Evolutionary conservation across 2,888 invertebrate genomes (phyloP), one percentile per base, ranked within the genome.

Genomic region (Aspidiotus rigidus): DNA sequence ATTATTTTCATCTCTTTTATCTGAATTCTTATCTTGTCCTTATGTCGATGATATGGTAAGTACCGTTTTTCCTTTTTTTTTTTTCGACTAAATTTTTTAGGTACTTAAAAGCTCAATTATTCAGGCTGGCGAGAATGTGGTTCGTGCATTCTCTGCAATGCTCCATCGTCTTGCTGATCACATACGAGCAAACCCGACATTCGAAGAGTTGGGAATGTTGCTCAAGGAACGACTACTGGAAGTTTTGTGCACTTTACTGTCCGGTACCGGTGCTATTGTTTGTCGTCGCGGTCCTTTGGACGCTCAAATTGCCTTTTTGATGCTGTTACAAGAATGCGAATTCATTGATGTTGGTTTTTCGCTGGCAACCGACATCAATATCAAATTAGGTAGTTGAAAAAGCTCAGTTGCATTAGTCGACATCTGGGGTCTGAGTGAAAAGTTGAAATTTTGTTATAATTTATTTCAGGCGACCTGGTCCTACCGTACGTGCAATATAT

Each of bases 251-350:
- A 86, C 87, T 74, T 79, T 92, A 74, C 84, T 90, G 70, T 84
- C 86, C 76, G 85, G 86, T 71, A 81, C 83, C 72, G 86, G 85
- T 66, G 81, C 84, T 17, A 78, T 89, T 72, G 81, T 84, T 75
- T 83, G 84, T 62, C 80, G 84, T 74, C 82, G 86, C 75, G 84
- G 85, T 72, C 87, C 89, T 71, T 78, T 91, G 75, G 85, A 89
- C 83, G 85, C 89, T 66, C 85, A 90, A 76, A 87, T 86, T 76
- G 85, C 85, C 76, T 80, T 89, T 70, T 79, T 89, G 40, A 85
- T 85, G 63, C 83, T 85, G 62, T 78, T 89, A 72, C 79, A 85
- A 13, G 83, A 84, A 74, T 80, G 85, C 8, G 83, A 86, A 73
- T 87, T 86, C 75, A 81, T 83, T 17, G 84, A 85, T 73, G 84